phyloP scores from a whole-genome alignment of 2,888 invertebrate species.

The Spilosoma lubricipeda region DNA sequence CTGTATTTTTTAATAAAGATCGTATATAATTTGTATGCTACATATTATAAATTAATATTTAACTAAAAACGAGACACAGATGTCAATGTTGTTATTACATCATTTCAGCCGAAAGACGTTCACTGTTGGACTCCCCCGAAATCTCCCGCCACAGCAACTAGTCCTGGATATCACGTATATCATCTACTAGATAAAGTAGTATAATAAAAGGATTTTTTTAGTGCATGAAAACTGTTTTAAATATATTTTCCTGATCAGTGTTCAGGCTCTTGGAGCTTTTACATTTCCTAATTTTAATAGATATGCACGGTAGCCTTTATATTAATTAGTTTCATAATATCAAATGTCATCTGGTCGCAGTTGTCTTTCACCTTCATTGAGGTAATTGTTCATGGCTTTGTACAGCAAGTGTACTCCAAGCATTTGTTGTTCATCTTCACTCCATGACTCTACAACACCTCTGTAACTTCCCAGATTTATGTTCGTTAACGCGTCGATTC shows the following conservation, averaged over 20 bases:
- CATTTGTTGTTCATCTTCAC: neutral
- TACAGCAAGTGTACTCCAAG: conserved; percentile 4
- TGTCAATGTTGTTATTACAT: no score
- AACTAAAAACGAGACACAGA: no score
- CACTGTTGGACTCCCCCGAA: no score
- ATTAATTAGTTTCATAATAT: neutral
- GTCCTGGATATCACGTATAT: no score
- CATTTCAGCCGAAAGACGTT: no score
- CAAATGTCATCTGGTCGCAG: conserved; percentile 8
- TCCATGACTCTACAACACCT: neutral
- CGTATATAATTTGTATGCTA: no score
- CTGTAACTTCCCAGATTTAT: conserved; percentile 3
- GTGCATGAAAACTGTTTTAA: no score
- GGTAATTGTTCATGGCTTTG: conserved; percentile 9
- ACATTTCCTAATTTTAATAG: neutral
- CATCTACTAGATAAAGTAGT: neutral
- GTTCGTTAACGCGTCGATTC: neutral
- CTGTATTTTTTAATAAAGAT: no score
- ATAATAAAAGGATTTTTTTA: neutral
- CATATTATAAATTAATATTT: no score
- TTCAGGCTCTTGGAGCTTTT: neutral
- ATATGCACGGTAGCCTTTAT: neutral
- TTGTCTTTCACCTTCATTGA: conserved; percentile 5
- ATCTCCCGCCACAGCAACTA: no score
- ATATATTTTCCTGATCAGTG: no score